Base-by-base conservation (phyloP, 2,888 invertebrate species). In the Andrena bucephala region DNA sequence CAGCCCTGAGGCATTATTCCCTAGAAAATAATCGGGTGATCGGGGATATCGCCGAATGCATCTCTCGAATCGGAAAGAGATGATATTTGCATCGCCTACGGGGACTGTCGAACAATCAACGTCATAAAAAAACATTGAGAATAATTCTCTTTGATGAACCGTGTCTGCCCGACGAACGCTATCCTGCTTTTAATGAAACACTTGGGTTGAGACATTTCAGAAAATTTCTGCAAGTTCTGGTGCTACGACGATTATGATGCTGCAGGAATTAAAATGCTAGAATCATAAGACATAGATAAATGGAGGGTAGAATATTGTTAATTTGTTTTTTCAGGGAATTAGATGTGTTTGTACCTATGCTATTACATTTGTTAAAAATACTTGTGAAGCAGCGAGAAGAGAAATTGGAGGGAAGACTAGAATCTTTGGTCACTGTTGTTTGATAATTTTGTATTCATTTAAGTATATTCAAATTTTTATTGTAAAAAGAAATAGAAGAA, bases 121-220 rank as follows among this genome's bases (percentile, higher is more conserved):
- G 54, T 65, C 60, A 66, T 31, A 42, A 57, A 73, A 72, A 74
- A 68, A 66, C 66, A 67, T 62, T 29, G 27, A 7, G 29, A 74
- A 76, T 75, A 78, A 84, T 79, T 75, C 29, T 69, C 42, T 68
- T 71, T 33, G 62, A 59, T 33, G 71, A 52, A 62, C 31, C 27
- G 59, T 50, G 54, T 27, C 29, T n/a, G 20, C 16, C 68, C 27
- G 31, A n/a, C 68, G 69, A 76, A 60, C 24, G n/a, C 10, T 42
- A 27, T 50, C 10, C 60, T n/a, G 50, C 29, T 82, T 82, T 83
- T 85, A 80, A 87, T 62, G 67, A 86, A 54, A 16, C 52, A 54
- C 33, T 13, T 13, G n/a, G 68, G 5, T 13, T 4, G 42, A 16
- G 5, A 42, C 4, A 5, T 16, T 16, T 42, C 42, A 42, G 13